These are phyloP conservation scores for Centrocercus urophasianus DNA, from an alignment of 2,113 vertebrate genomes.

Conservation along the genomic window DNA sequence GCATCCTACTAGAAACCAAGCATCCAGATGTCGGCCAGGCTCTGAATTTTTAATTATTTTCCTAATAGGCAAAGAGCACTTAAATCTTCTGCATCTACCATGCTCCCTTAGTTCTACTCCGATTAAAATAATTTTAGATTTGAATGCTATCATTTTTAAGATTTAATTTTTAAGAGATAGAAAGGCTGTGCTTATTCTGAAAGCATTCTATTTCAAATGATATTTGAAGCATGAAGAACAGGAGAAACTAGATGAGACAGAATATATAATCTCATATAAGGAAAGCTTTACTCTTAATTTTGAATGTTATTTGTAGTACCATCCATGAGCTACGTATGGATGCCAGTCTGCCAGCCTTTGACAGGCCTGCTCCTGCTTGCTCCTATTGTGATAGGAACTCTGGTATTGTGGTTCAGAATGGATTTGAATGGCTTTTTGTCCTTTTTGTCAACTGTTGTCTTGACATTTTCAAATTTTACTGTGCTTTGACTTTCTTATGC, in stretches of 20 bases:
- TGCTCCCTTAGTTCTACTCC: background rate
- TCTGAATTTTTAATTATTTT: background rate
- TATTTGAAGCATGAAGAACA: background rate
- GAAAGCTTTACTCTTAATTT: background rate
- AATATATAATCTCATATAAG: background rate
- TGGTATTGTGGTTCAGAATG: background rate
- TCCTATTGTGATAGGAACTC: background rate
- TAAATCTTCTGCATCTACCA: background rate
- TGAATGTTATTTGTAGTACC: fast-evolving
- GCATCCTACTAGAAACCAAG: background rate
- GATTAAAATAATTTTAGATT: background rate
- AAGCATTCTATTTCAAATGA: background rate
- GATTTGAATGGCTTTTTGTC: background rate
- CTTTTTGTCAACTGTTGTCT: background rate
- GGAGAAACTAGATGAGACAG: background rate
- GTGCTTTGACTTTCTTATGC: background rate
- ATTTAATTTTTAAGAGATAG: background rate
- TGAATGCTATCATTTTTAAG: background rate
- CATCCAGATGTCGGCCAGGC: background rate
- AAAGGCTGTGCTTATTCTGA: background rate
- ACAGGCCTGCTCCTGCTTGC: background rate
- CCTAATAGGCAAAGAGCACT: background rate
- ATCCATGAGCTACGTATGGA: background rate
- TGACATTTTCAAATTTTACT: background rate
- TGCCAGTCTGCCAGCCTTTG: background rate